A percentile compares a stretch with the other conserved stretches of the same genome.
Evolutionary conservation across 2,797 vertebrate species (phyloP).

Genomic region (Acanthiza pusilla): DNA sequence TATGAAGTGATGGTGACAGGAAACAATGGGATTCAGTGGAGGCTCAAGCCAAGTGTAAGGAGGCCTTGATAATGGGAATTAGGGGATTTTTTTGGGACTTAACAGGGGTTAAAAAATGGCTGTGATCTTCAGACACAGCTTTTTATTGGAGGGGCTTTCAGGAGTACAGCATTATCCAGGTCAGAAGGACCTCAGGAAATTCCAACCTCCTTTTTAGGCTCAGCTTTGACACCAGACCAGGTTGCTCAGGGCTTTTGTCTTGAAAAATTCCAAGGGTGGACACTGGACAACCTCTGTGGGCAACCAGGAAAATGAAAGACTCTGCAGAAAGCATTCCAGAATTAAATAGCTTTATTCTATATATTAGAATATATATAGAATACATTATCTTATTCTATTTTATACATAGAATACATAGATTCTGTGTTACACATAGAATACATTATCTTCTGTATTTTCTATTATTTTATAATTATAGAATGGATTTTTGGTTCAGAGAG

Average conservation of each 20-base stretch:
- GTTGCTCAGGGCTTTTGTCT: background rate
- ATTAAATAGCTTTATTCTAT: background rate
- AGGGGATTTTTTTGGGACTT: rapidly evolving
- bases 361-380: too few relatives aligned
- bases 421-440: too few relatives aligned
- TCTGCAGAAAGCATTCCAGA: background rate
- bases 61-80: background rate
- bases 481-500: background rate
- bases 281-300: background rate
- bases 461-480: background rate
- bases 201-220: background rate
- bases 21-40: slow-evolving; percentile 89
- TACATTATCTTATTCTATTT: background rate
- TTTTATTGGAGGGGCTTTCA: background rate
- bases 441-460: background rate
- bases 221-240: background rate
- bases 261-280: background rate
- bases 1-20: slow-evolving; percentile 88
- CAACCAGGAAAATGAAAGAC: background rate
- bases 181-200: background rate
- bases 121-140: background rate
- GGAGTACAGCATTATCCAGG: background rate
- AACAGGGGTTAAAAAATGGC: background rate
- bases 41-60: slow-evolving; percentile 84
- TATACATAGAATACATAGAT: background rate